A percentile compares a stretch with the other conserved stretches of the same genome.
Conservation (phyloP, 2,888 invertebrate species). For the Ochropleura leucogaster region DNA sequence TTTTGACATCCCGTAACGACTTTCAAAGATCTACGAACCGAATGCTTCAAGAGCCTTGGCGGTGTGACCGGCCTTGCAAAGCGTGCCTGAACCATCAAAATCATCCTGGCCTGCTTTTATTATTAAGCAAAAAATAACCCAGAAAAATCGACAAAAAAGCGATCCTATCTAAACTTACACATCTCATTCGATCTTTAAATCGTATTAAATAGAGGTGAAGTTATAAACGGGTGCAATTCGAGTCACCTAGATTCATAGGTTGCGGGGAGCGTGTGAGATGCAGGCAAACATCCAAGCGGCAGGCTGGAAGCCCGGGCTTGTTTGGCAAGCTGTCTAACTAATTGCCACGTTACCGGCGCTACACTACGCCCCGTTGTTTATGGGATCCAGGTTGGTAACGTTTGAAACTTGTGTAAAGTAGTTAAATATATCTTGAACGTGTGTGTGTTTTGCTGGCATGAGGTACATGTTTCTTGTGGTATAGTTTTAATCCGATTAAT, state of each 20-base stretch:
- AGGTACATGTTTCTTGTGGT: conserved; percentile 8
- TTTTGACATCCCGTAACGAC: background rate
- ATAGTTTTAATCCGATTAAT: conserved; percentile 5
- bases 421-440: conserved; percentile 56
- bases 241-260: conserved; percentile 72
- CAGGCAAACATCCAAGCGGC: conserved; percentile 75
- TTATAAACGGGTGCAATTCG: conserved; percentile 71
- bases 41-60: background rate
- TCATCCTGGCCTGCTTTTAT: background rate
- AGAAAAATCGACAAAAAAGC: background rate
- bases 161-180: conserved; percentile 15
- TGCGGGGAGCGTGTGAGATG: conserved; percentile 71
- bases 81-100: background rate
- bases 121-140: background rate
- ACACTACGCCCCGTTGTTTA: conserved; percentile 71
- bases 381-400: conserved; percentile 70
- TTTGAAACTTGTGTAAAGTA: conserved; percentile 70
- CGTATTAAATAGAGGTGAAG: conserved; percentile 70
- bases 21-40: background rate
- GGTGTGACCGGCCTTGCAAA: background rate
- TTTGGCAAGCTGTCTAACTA: conserved; percentile 85
- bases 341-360: conserved; percentile 79
- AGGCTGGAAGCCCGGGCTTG: conserved; percentile 72
- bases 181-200: conserved; percentile 52
- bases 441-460: conserved; percentile 35